These are phyloP conservation scores for Stenurella melanura DNA, from an alignment of 2,888 invertebrate species.

Conservation along the genomic window DNA sequence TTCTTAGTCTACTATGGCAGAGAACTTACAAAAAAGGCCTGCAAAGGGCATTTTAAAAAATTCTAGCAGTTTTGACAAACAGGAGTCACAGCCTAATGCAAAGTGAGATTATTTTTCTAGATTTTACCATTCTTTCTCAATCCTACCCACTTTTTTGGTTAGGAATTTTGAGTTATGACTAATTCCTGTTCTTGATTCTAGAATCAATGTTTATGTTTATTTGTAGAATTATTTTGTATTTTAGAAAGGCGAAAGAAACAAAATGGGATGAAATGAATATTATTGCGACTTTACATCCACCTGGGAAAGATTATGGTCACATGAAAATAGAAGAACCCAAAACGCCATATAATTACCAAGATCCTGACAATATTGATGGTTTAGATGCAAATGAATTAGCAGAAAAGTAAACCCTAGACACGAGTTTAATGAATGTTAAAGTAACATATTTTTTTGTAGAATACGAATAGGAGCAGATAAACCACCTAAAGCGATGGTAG, in stretches of 20 bases:
- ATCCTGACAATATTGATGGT: conserved; percentile 76
- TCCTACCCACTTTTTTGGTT: conserved; percentile 37
- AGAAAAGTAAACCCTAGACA: conserved; percentile 78
- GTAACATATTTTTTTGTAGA: conserved; percentile 57
- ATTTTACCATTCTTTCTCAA: conserved; percentile 13
- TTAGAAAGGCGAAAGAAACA: conserved; percentile 76
- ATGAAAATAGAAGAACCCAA: conserved; percentile 99
- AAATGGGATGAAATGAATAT: conserved; percentile 99
- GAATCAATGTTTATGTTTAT: background rate
- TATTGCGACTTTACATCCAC: conserved; percentile 96
- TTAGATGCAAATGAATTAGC: conserved; percentile 84
- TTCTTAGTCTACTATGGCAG: conserved; percentile 76
- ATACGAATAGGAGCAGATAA: conserved; percentile 71
- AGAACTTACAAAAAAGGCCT: conserved; percentile 88
- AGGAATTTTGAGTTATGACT: conserved; percentile 33
- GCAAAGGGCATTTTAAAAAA: conserved; percentile 94
- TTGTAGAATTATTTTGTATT: conserved; percentile 46
- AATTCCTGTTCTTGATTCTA: conserved; percentile 9
- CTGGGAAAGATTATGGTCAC: conserved; percentile 99
- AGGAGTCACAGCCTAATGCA: conserved; percentile 64
- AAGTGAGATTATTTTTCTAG: conserved; percentile 55
- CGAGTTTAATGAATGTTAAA: conserved; percentile 47
- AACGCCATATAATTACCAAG: conserved; percentile 87
- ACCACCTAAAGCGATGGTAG: conserved; percentile 74
- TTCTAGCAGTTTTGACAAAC: conserved; percentile 92